Conservation (phyloP, 1,140 invertebrate species). For the Zaprionus gabonicus region DNA sequence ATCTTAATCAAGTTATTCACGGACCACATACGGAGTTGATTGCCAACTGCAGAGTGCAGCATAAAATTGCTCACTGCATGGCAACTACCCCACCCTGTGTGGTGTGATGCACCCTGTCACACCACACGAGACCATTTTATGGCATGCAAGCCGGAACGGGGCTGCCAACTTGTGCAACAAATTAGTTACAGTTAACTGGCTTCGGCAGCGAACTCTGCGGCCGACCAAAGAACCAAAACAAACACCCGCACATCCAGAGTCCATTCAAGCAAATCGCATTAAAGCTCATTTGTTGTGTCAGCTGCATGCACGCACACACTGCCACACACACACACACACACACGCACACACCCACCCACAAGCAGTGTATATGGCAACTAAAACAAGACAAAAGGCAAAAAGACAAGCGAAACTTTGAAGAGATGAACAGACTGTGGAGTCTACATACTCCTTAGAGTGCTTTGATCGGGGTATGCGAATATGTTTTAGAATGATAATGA, state of each 20-base stretch:
- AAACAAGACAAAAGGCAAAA: conserved; percentile 31
- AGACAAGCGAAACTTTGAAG: conserved; percentile 29
- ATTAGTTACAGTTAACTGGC: conserved; percentile 74
- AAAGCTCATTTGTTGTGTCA: conserved; percentile 84
- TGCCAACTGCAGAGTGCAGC: conserved; percentile 29
- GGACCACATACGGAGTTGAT: conserved; percentile 20
- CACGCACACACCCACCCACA: not conserved
- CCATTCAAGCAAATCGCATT: conserved; percentile 79
- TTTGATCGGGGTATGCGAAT: not conserved
- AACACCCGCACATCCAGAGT: conserved; percentile 54
- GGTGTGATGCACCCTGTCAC: not conserved
- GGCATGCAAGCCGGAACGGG: not conserved
- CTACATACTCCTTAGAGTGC: conserved; percentile 9
- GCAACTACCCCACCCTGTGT: not conserved
- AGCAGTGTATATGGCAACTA: not conserved
- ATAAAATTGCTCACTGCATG: conserved; percentile 7
- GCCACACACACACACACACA: conserved; percentile 18
- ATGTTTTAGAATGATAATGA: not conserved
- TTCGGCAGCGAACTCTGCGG: conserved; percentile 38
- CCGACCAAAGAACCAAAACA: conserved; percentile 36
- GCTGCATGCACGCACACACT: conserved; percentile 53
- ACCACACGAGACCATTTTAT: conserved; percentile 13
- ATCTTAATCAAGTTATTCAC: conserved; percentile 43
- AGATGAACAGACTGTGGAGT: not conserved
- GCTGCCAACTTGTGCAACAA: conserved; percentile 59